Evolutionary conservation across 64 coral and sea anemone species (phyloP), one percentile per base, ranked within the genome.

Genomic region (Montipora capricornis): DNA sequence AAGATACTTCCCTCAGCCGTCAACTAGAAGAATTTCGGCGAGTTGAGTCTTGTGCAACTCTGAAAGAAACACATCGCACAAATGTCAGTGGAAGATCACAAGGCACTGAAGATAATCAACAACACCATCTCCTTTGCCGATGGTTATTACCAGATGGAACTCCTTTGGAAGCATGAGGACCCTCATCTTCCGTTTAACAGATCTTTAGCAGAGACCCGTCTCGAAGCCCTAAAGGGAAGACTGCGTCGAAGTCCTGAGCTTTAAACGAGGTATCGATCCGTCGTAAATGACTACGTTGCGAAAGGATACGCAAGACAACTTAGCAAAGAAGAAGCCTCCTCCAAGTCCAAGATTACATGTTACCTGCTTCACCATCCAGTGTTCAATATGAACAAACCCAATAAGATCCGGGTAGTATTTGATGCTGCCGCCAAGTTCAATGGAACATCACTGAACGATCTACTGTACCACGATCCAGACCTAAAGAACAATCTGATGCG

Each of bases 11-110:
- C 47, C 88, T 79, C 17, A 60, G 51, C 75, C 49, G 53, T 17
- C 75, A 90, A 79, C 2, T 90, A 20, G 50, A 90, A 61, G 60
- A 79, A 44, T 90, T 78, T 20, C 67, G 88, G 86, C 60, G 60
- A 64, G 8, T 64, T 64, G 60, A 64, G 60, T 64, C 60, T 64
- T 64, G 60, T 15, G 60, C 0, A 64, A 64, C 60, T 64, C 60
- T 64, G 60, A 64, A 64, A 64, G 60, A 64, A 64, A 15, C 3
- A 15, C 60, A 15, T 64, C 60, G 8, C 60, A 64, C 60, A 64
- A 64, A 26, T 64, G 60, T 64, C 60, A 64, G 60, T 64, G 60
- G 60, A 88, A 24, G 86, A 88, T 55, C 46, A 88, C 16, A 48
- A 55, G 52, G 51, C 86, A 0, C 17, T 75, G 19, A 51, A 76